Base-by-base conservation (phyloP, 2,888 invertebrate species). In the Ormia ochracea region DNA sequence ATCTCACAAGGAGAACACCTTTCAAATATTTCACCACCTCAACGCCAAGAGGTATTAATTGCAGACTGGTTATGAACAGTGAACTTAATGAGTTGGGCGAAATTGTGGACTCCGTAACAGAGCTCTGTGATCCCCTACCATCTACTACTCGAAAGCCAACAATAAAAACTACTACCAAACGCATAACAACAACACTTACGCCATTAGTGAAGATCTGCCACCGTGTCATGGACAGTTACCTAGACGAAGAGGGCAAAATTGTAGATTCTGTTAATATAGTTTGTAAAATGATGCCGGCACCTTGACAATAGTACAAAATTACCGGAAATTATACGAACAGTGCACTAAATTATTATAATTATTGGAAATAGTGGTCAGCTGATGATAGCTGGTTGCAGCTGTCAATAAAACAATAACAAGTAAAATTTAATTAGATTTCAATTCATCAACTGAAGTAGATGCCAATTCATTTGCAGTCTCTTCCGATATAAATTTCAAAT, bases 1-100 rank as follows among this genome's bases (percentile, higher is more conserved):
- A 6, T 4, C 28, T 4, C 28, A 28, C 28, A 3, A 28, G 28
- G 4, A 28, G 28, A 6, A 6, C 6, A 4, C 28, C 17, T 2
- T 31, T 31, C 10, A 23, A n/a, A 0, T 26, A 28, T 0, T 19
- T 28, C n/a, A 0, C 12, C 4, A 9, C 48, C 6, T 9, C 56
- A 4, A 75, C 74, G 9, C 33, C 68, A 1, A 50, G 1, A n/a
- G 68, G 50, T 4, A 52, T 52, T 17, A 75, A 68, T 36, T 75
- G 75, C 2, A n/a, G 68, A 1, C 66, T 50, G 17, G 7, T 68
- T 9, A 75, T 75, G 75, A 70, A 70, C 21, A 77, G 76, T 43
- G 69, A 63, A 19, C 12, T 77, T n/a, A 70, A 77, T 14, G 69
- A 77, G 0, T 9, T 38, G 4, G 76, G 76, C 7, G 69, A 77